A percentile compares a stretch with the other conserved stretches of the same genome.
Conservation (phyloP, 1,140 invertebrate genomes). For the Tachypleus tridentatus region DNA sequence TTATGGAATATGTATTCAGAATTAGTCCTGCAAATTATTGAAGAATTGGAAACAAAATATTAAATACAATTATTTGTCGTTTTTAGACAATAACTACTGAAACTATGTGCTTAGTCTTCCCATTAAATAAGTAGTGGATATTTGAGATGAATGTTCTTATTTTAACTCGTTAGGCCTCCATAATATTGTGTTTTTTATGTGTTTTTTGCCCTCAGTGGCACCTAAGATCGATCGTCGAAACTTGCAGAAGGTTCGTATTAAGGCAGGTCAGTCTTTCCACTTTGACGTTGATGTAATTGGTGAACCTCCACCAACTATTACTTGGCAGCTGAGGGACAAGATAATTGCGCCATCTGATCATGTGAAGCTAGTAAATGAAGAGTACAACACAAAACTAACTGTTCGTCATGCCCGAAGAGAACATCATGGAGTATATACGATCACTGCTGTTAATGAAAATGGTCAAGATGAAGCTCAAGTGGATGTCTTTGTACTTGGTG, state of each 20-base stretch:
- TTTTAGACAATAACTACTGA: no score
- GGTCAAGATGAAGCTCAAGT: constrained; percentile 85
- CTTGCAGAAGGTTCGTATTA: constrained; percentile 72
- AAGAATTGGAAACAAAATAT: no score
- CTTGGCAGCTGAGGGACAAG: constrained; percentile 55
- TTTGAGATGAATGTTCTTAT: no score
- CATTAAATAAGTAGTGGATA: no score
- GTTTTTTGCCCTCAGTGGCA: constrained; percentile 36
- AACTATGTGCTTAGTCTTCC: no score
- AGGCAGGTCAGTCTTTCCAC: constrained; percentile 83
- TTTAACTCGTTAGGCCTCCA: no score
- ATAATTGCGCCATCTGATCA: constrained; percentile 22
- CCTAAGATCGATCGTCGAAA: constrained; percentile 80
- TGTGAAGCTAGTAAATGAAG: constrained; percentile 35
- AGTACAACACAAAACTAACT: constrained; percentile 78
- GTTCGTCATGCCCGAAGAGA: constrained; percentile 65
- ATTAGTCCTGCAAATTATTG: no score
- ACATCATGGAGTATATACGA: constrained; percentile 84
- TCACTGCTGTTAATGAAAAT: constrained; percentile 84
- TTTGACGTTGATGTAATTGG: constrained; percentile 90
- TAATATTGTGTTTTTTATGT: no score
- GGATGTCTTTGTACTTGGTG: constrained; percentile 76
- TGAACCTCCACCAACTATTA: constrained; percentile 85
- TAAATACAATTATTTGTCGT: no score
- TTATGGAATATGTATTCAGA: no score